Percentiles rank a stretch among this genome's conserved stretches.
Evolutionary conservation across 2,888 invertebrate genomes (phyloP).

Genomic region (Tyria jacobaeae): DNA sequence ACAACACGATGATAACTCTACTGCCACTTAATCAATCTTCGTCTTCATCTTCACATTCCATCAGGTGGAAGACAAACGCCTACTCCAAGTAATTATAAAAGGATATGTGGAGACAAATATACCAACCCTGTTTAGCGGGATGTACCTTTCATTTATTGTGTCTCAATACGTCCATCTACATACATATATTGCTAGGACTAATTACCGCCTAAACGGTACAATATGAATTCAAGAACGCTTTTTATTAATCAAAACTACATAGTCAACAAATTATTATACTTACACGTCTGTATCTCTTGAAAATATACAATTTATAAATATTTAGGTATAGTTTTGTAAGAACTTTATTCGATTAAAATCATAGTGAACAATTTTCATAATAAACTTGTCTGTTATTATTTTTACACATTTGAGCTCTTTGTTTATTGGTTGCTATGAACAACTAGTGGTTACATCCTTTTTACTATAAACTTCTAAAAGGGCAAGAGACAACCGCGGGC

Average conservation of each 20-base stretch:
- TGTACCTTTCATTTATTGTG: no score
- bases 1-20: no score
- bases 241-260: background rate
- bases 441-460: constrained; percentile 18
- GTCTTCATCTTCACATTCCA: no score
- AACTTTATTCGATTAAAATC: background rate
- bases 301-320: background rate
- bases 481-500: no score
- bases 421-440: constrained; percentile 38
- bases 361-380: background rate
- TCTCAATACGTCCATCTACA: no score
- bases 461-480: background rate
- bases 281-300: background rate
- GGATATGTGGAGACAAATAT: no score
- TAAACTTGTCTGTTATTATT: background rate
- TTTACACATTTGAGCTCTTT: constrained; percentile 13
- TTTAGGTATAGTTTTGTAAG: background rate
- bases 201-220: no score
- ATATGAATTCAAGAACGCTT: background rate
- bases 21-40: no score
- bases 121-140: no score
- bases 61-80: no score
- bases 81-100: no score
- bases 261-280: background rate
- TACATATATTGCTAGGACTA: no score